Percentiles rank a stretch among this genome's conserved stretches.
Conservation (phyloP, 1,140 invertebrate genomes). For the Odontomachus brunneus region DNA sequence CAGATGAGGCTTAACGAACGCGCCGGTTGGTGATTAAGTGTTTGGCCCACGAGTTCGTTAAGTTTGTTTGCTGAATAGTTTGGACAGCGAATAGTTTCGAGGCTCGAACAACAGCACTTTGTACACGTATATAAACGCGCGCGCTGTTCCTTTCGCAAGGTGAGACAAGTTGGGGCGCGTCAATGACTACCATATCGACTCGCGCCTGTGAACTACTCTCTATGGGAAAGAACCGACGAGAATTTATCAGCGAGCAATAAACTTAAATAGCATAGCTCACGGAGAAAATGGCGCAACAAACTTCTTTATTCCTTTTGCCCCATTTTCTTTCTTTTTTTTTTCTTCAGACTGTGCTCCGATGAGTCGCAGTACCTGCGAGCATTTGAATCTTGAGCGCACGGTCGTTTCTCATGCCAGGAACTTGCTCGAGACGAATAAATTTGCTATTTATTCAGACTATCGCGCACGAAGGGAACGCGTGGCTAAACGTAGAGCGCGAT, state of each 20-base stretch:
- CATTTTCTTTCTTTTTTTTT: conserved; percentile 16
- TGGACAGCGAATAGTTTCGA: conserved; percentile 38
- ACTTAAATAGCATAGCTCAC: conserved; percentile 28
- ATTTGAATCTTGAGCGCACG: neutral
- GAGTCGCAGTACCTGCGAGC: neutral
- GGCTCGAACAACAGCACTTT: conserved; percentile 45
- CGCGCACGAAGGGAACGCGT: neutral
- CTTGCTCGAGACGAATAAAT: neutral
- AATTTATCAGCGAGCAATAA: conserved; percentile 36
- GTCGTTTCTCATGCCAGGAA: neutral
- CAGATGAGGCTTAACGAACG: conserved; percentile 49
- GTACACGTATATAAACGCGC: conserved; percentile 29
- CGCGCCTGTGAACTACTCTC: neutral
- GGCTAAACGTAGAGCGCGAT: conserved; percentile 7
- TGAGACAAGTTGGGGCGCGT: conserved; percentile 9
- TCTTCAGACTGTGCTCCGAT: neutral
- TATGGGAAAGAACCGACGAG: conserved; percentile 28
- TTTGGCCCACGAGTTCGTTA: conserved; percentile 48
- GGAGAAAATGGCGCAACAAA: conserved; percentile 7
- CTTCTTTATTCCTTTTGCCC: no score
- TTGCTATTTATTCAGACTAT: conserved; percentile 19
- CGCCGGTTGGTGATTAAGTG: conserved; percentile 51
- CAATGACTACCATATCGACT: conserved; percentile 31
- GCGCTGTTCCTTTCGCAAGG: conserved; percentile 29
- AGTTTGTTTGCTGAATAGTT: conserved; percentile 56